phyloP scores from a whole-genome alignment of 2,797 vertebrate genomes.

The Cyprinodon diabolis region DNA sequence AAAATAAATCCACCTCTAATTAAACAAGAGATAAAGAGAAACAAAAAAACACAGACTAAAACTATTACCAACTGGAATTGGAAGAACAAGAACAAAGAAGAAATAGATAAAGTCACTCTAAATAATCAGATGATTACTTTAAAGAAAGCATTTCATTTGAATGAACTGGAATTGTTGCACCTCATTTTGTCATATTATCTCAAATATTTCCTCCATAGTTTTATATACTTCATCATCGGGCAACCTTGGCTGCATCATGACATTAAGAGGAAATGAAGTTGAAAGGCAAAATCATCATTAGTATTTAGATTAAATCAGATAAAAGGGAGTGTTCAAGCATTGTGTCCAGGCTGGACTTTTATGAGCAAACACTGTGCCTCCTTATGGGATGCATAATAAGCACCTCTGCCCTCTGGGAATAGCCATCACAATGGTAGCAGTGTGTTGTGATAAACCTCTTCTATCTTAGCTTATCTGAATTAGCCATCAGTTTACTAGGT shows the following conservation, averaged over 20 bases:
- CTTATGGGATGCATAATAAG: conserved; percentile 75
- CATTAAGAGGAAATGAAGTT: conserved; percentile 72
- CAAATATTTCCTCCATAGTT: conserved; percentile 65
- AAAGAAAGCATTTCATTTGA: conserved; percentile 66
- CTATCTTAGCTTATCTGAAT: conserved; percentile 67
- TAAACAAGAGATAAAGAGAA: conserved; percentile 58
- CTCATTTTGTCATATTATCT: conserved; percentile 80
- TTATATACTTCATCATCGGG: conserved; percentile 70
- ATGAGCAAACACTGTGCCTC: conserved; percentile 68
- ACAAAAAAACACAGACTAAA: conserved; percentile 43
- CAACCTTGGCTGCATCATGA: conserved; percentile 53
- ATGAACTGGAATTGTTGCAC: conserved; percentile 77
- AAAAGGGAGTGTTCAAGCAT: conserved; percentile 72
- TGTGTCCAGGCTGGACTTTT: conserved; percentile 71
- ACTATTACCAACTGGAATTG: conserved; percentile 44
- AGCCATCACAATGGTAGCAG: conserved; percentile 62
- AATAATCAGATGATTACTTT: conserved; percentile 70
- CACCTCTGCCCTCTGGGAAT: conserved; percentile 71
- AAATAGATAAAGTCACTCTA: conserved; percentile 36
- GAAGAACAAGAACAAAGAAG: conserved; percentile 21
- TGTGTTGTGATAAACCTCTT: conserved; percentile 72
- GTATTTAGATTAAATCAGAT: conserved; percentile 76
- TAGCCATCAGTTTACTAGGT: conserved; percentile 64
- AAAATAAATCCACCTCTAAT: conserved; percentile 57
- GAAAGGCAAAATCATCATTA: conserved; percentile 74